A percentile compares a stretch with the other conserved stretches of the same genome.
These are phyloP conservation scores for Drosophila rubida DNA, from an alignment of 2,888 invertebrate genomes.

Conservation along the genomic window DNA sequence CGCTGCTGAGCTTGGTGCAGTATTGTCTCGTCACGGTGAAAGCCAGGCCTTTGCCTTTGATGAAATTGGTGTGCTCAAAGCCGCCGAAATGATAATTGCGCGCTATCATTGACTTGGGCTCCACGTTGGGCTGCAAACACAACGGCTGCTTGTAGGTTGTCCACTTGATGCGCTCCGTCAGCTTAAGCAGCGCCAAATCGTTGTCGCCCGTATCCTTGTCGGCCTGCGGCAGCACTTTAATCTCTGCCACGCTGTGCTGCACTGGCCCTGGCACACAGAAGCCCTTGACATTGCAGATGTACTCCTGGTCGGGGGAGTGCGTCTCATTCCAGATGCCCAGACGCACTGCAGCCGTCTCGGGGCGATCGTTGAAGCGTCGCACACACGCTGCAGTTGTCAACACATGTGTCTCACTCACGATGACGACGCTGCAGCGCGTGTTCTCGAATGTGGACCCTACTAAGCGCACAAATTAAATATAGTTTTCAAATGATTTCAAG, in stretches of 20 bases:
- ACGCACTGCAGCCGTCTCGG: constrained; percentile 33
- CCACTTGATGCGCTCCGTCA: constrained; percentile 41
- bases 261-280: constrained; percentile 62
- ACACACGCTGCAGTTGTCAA: constrained; percentile 59
- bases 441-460: constrained; percentile 17
- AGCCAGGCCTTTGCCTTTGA: constrained; percentile 48
- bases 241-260: constrained; percentile 35
- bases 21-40: constrained; percentile 32
- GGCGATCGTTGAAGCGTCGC: constrained; percentile 27
- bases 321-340: constrained; percentile 54
- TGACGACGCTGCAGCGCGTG: constrained; percentile 49
- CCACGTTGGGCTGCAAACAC: constrained; percentile 41
- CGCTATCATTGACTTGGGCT: constrained; percentile 42
- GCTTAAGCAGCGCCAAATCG: constrained; percentile 55
- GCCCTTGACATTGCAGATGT: constrained; percentile 48
- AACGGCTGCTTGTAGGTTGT: constrained; percentile 49
- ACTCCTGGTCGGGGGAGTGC: constrained; percentile 18
- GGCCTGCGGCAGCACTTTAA: constrained; percentile 47
- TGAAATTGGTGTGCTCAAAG: constrained; percentile 18
- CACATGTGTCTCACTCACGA: constrained; percentile 48
- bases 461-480: neutral
- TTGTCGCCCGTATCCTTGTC: constrained; percentile 60
- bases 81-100: constrained; percentile 55
- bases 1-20: constrained; percentile 28
- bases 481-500: neutral